Conservation (phyloP, 2,888 invertebrate species). For the Calephelis perditalis region DNA sequence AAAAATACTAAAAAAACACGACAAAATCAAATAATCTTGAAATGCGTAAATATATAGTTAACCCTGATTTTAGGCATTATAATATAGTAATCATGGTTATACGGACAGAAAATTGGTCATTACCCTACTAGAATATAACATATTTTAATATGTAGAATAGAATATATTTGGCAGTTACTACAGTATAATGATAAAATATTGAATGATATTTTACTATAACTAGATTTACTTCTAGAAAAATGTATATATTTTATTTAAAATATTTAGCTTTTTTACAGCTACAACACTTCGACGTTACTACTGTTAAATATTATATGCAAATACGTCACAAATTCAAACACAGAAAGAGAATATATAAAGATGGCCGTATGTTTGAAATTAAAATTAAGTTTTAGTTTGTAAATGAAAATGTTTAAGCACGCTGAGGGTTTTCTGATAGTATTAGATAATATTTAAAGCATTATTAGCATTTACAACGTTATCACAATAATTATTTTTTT, state of each 20-base stretch:
- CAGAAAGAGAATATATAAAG: too few relatives aligned
- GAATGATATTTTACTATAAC: conserved; percentile 24
- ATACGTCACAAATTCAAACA: background rate
- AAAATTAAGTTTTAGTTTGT: too few relatives aligned
- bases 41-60: conserved; percentile 3
- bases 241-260: conserved; percentile 23
- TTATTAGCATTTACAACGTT: too few relatives aligned
- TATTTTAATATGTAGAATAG: conserved; percentile 25
- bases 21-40: conserved; percentile 20
- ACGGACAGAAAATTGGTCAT: conserved; percentile 27
- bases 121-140: conserved; percentile 27
- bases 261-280: conserved; percentile 22
- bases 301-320: conserved; percentile 12
- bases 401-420: too few relatives aligned
- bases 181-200: conserved; percentile 38
- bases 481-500: too few relatives aligned
- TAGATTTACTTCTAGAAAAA: conserved; percentile 20
- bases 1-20: conserved; percentile 33
- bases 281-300: conserved; percentile 27
- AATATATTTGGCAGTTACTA: conserved; percentile 40
- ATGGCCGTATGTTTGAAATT: too few relatives aligned
- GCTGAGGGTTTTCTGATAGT: too few relatives aligned
- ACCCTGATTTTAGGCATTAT: conserved; percentile 7
- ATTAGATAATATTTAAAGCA: too few relatives aligned
- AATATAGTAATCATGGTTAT: conserved; percentile 17